A percentile compares a stretch with the other conserved stretches of the same genome.
Evolutionary conservation across 2,888 invertebrate genomes (phyloP).

Genomic region (Atherix ibis): DNA sequence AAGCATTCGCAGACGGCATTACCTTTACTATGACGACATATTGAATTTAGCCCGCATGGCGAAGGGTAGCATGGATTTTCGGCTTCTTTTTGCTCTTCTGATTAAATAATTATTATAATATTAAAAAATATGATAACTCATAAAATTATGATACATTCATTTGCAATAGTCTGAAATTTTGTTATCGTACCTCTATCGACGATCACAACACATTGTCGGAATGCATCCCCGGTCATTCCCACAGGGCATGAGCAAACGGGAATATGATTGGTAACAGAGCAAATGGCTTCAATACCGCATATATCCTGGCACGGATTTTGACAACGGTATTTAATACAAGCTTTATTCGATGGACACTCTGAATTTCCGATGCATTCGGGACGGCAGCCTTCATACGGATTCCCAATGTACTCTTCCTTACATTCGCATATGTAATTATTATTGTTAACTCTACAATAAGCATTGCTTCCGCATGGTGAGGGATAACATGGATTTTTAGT

Average conservation of each 20-base stretch:
- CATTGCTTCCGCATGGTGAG: conserved; percentile 55
- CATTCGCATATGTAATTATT: conserved; percentile 40
- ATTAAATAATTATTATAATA: not conserved
- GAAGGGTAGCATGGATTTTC: conserved; percentile 47
- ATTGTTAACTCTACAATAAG: conserved; percentile 41
- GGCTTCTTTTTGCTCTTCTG: conserved; percentile 13
- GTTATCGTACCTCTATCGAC: conserved; percentile 15
- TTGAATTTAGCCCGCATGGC: conserved; percentile 65
- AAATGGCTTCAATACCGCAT: conserved; percentile 67
- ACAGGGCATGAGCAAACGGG: conserved; percentile 46
- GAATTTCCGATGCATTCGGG: conserved; percentile 78
- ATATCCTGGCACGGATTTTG: conserved; percentile 67
- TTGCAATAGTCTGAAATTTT: not conserved
- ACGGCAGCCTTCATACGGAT: conserved; percentile 58
- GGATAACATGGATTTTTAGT: conserved; percentile 49
- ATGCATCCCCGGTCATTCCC: conserved; percentile 49
- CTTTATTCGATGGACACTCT: conserved; percentile 67
- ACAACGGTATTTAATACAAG: conserved; percentile 70
- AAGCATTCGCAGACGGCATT: conserved; percentile 58
- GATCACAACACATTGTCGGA: conserved; percentile 35
- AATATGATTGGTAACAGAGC: conserved; percentile 55
- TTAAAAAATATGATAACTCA: too few relatives aligned
- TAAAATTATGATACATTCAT: too few relatives aligned
- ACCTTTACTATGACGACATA: conserved; percentile 41
- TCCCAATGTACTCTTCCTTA: conserved; percentile 52